Evolutionary conservation across 2,888 invertebrate species (phyloP).

Genomic region (Mythimna impura): DNA sequence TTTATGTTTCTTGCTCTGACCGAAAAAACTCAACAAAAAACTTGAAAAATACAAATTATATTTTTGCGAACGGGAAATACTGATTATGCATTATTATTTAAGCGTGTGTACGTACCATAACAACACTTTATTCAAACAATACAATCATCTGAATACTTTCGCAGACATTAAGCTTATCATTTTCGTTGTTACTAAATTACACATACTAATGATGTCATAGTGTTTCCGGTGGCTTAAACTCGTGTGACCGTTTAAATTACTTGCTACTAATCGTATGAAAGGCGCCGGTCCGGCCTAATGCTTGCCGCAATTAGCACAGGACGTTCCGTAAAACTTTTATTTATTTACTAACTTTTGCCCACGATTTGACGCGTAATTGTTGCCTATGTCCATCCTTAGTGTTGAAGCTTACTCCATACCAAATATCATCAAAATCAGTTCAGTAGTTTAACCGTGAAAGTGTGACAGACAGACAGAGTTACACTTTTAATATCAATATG

Average conservation of each 20-base stretch:
- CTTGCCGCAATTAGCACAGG: slow-evolving; percentile 80
- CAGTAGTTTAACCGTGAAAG: too few species aligned
- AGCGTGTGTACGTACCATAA: slow-evolving; percentile 11
- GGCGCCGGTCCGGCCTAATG: slow-evolving; percentile 76
- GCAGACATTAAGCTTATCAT: slow-evolving; percentile 48
- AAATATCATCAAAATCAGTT: too few species aligned
- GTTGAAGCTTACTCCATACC: too few species aligned
- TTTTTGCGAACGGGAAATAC: slow-evolving; percentile 12
- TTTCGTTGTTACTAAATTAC: slow-evolving; percentile 43
- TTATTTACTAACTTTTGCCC: slow-evolving; percentile 70
- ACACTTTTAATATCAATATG: too few species aligned
- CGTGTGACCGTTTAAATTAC: slow-evolving; percentile 72
- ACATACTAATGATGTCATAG: slow-evolving; percentile 61
- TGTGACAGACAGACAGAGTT: too few species aligned
- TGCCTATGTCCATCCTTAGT: too few species aligned
- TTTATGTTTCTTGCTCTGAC: slow-evolving; percentile 9
- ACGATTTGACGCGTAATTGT: too few species aligned
- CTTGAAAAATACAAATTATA: not conserved
- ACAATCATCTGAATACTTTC: slow-evolving; percentile 37
- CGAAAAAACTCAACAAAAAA: slow-evolving; percentile 7
- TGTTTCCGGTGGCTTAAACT: slow-evolving; percentile 55
- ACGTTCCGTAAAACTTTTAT: slow-evolving; percentile 81
- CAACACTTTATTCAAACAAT: slow-evolving; percentile 35
- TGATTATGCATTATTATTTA: not conserved
- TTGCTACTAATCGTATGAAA: slow-evolving; percentile 73